phyloP scores from a whole-genome alignment of 2,797 vertebrate genomes.

The Pseudotriccus pelzelni region DNA sequence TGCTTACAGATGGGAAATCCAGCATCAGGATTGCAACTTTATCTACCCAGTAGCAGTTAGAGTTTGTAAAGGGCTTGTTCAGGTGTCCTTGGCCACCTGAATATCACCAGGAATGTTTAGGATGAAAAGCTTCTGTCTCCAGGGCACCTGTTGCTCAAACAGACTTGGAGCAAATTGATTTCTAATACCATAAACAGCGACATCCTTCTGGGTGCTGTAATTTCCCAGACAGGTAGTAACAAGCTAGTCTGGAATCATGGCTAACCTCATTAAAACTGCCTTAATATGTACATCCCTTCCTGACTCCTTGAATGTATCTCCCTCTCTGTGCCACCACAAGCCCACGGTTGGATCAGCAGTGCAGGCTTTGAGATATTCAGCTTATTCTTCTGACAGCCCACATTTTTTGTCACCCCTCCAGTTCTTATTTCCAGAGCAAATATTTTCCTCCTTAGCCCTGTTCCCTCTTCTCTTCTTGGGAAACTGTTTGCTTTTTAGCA shows the following conservation, averaged over 20 bases:
- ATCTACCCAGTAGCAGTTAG: background rate
- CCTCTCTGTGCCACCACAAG: background rate
- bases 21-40: background rate
- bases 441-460: background rate
- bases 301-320: conserved; percentile 29
- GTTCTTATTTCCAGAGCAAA: background rate
- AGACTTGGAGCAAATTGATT: background rate
- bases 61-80: background rate
- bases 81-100: background rate
- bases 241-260: background rate
- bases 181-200: background rate
- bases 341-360: background rate
- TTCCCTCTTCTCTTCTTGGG: background rate
- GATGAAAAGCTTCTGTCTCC: background rate
- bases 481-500: background rate
- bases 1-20: background rate
- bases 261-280: background rate
- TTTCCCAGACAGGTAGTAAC: background rate
- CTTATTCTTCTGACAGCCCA: background rate
- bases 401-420: background rate
- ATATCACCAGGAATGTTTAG: background rate
- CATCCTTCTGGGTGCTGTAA: background rate
- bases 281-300: background rate
- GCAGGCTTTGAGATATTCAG: background rate
- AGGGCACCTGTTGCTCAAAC: background rate